Evolutionary conservation across 2,797 vertebrate species (phyloP).

Genomic region (Pyrocephalus nanus): DNA sequence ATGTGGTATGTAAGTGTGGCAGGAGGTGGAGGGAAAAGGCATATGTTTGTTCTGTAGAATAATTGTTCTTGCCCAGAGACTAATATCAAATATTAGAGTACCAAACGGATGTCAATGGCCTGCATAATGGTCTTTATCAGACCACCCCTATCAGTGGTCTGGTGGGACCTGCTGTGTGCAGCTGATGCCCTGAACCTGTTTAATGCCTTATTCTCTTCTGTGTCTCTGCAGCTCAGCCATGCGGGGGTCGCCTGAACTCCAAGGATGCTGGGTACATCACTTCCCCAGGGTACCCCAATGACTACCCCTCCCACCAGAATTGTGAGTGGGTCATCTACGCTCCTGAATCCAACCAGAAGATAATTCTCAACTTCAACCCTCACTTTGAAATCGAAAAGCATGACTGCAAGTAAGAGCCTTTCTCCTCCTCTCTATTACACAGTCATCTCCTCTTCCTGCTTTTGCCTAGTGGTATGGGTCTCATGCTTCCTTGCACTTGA

Average conservation of each 20-base stretch:
- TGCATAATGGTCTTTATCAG: conserved; percentile 39
- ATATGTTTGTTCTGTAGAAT: conserved; percentile 27
- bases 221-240: conserved; percentile 78
- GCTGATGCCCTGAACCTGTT: conserved; percentile 6
- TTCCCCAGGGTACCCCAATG: conserved; percentile 95
- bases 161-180: background rate
- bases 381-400: conserved; percentile 98
- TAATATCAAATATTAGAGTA: conserved; percentile 10
- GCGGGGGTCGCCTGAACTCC: conserved; percentile 90
- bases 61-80: conserved; percentile 63
- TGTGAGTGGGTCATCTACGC: conserved; percentile 95
- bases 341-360: conserved; percentile 92
- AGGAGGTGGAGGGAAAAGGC: background rate
- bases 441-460: background rate
- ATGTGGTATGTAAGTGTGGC: conserved; percentile 26
- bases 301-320: conserved; percentile 96
- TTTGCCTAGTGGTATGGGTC: background rate
- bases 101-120: conserved; percentile 26
- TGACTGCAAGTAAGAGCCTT: conserved; percentile 92
- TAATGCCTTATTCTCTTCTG: conserved; percentile 35
- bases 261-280: conserved; percentile 96
- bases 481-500: background rate
- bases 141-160: background rate
- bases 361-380: conserved; percentile 98
- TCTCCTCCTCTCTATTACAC: background rate